Conservation (phyloP, 2,113 vertebrate species). For the Xiphophorus hellerii region DNA sequence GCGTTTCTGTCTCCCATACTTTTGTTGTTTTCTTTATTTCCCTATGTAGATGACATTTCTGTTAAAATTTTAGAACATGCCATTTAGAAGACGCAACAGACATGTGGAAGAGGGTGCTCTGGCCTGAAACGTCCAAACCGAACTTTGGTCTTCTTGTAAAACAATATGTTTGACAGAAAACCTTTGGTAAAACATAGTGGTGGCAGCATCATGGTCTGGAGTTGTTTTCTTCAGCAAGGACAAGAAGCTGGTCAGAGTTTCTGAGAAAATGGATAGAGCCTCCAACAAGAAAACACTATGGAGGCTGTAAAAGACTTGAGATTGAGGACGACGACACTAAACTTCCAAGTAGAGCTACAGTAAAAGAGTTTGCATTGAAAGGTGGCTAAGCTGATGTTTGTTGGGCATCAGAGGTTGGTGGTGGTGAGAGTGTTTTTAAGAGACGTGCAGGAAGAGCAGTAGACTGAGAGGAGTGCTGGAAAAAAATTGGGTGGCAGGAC, state of each 20-base stretch:
- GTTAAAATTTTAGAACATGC: background rate
- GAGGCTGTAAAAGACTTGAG: too few species aligned
- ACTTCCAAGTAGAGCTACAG: too few species aligned
- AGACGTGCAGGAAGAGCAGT: constrained; percentile 28
- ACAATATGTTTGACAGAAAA: background rate
- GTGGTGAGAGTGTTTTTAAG: constrained; percentile 46
- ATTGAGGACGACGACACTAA: too few species aligned
- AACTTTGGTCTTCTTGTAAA: background rate
- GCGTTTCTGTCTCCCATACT: background rate
- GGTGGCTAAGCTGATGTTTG: background rate
- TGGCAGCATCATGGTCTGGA: background rate
- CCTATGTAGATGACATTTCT: background rate
- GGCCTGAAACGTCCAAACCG: background rate
- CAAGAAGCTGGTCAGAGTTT: too few species aligned
- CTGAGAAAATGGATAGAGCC: too few species aligned
- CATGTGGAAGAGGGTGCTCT: background rate
- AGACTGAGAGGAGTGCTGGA: constrained; percentile 38
- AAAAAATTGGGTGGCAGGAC: constrained; percentile 28
- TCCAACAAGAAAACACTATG: too few species aligned
- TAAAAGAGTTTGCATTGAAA: too few species aligned
- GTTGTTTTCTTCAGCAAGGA: background rate
- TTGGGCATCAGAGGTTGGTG: constrained; percentile 28
- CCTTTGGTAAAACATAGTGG: background rate
- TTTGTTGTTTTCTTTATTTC: background rate
- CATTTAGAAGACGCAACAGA: background rate